phyloP scores from a whole-genome alignment of 1,140 invertebrate species.

The Chironomus tepperi region DNA sequence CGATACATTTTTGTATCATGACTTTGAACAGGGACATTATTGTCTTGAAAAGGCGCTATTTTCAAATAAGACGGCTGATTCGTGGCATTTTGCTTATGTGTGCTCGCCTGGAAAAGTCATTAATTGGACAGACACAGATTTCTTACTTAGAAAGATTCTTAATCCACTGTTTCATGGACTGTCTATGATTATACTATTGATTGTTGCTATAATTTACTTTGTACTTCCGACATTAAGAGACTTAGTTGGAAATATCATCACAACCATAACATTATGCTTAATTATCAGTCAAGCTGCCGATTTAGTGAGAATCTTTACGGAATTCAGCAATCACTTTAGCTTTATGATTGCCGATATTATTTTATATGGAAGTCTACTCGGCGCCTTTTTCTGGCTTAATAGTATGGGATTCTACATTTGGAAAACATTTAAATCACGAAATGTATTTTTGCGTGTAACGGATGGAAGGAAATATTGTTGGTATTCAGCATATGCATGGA shows the following conservation, averaged over 20 bases:
- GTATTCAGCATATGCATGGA: slow-evolving; percentile 71
- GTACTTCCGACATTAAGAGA: slow-evolving; percentile 72
- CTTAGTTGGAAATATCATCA: slow-evolving; percentile 73
- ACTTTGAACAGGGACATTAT: slow-evolving; percentile 63
- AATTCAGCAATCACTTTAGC: slow-evolving; percentile 67
- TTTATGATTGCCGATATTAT: slow-evolving; percentile 71
- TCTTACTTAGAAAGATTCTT: slow-evolving; percentile 60
- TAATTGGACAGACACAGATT: slow-evolving; percentile 59
- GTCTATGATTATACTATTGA: slow-evolving; percentile 58
- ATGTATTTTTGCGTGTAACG: slow-evolving; percentile 71
- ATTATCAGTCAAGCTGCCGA: slow-evolving; percentile 66
- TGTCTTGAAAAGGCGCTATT: slow-evolving; percentile 58
- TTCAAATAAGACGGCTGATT: slow-evolving; percentile 39
- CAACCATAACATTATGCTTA: slow-evolving; percentile 65
- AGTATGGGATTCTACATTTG: slow-evolving; percentile 76
- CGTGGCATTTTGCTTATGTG: slow-evolving; percentile 58
- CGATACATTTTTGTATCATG: slow-evolving; percentile 49
- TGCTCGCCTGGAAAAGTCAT: slow-evolving; percentile 59
- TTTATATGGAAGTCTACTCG: slow-evolving; percentile 61
- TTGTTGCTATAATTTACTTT: slow-evolving; percentile 72
- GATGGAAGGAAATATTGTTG: slow-evolving; percentile 77
- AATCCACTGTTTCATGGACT: slow-evolving; percentile 66
- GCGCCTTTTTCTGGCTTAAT: slow-evolving; percentile 76
- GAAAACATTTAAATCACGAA: slow-evolving; percentile 73
- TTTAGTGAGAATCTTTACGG: slow-evolving; percentile 66